A percentile compares a stretch with the other conserved stretches of the same genome.
Conservation (phyloP, 1,140 invertebrate genomes). For the Drosophila pectinifera region DNA sequence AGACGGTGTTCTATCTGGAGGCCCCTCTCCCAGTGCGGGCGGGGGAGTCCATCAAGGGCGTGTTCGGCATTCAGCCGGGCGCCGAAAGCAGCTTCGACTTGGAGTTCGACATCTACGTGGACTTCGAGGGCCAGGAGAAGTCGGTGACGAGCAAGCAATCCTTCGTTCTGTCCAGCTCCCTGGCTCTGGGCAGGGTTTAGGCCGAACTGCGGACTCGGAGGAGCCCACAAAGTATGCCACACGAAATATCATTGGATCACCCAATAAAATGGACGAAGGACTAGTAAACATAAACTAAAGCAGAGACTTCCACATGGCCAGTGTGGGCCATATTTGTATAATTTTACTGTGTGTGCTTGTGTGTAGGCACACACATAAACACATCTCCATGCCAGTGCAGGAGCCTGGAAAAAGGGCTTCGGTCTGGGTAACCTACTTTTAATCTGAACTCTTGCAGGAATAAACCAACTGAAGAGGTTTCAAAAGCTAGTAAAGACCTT, state of each 20-base stretch:
- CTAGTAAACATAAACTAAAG: slow-evolving; percentile 10
- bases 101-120: slow-evolving; percentile 38
- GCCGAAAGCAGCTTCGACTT: slow-evolving; percentile 26
- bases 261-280: slow-evolving; percentile 10
- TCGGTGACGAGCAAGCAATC: slow-evolving; percentile 16
- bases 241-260: slow-evolving; percentile 16
- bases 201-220: no score
- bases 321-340: slow-evolving; percentile 33
- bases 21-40: slow-evolving; percentile 29
- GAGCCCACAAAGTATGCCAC: neutral
- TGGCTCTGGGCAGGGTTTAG: slow-evolving; percentile 6
- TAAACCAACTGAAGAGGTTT: neutral
- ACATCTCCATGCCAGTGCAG: slow-evolving; percentile 17
- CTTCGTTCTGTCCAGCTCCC: slow-evolving; percentile 15
- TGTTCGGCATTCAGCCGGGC: slow-evolving; percentile 30
- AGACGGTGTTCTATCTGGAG: slow-evolving; percentile 55
- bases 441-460: neutral
- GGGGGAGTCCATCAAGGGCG: slow-evolving; percentile 33
- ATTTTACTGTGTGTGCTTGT: slow-evolving; percentile 26
- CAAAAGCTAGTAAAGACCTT: no score
- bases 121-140: slow-evolving; percentile 34
- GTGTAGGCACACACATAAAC: slow-evolving; percentile 12
- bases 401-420: neutral
- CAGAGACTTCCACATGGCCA: slow-evolving; percentile 26
- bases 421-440: neutral